These are phyloP conservation scores for Sitta carolinensis DNA, from an alignment of 2,797 vertebrate genomes.

Conservation along the genomic window DNA sequence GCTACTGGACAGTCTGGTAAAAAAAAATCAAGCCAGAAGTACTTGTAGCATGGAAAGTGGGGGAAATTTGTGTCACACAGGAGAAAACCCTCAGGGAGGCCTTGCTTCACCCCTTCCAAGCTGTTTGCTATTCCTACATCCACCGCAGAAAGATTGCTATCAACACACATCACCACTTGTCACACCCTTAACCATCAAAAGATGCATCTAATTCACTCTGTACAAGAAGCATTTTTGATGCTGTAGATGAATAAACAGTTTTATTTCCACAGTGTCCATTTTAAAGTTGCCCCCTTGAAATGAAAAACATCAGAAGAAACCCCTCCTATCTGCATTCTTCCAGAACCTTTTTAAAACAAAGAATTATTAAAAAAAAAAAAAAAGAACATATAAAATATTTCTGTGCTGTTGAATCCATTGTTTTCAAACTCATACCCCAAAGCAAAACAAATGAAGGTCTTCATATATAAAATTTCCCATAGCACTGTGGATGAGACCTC, in stretches of 20 bases:
- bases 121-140: background rate
- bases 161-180: background rate
- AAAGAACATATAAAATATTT: background rate
- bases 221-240: background rate
- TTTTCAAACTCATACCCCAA: background rate
- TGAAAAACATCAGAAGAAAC: background rate
- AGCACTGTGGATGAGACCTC: background rate
- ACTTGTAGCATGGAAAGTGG: background rate
- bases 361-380: fast-evolving
- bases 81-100: background rate
- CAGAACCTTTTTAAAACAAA: background rate
- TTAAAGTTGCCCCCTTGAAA: background rate
- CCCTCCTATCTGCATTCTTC: background rate
- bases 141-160: background rate
- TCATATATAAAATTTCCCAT: background rate
- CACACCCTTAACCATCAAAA: background rate
- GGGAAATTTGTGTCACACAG: background rate
- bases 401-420: background rate
- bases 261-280: background rate
- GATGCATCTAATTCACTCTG: background rate
- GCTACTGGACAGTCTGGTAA: background rate
- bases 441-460: background rate
- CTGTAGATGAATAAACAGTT: background rate
- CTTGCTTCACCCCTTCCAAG: background rate
- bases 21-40: background rate